A percentile compares a stretch with the other conserved stretches of the same genome.
Evolutionary conservation across 2,888 invertebrate genomes (phyloP).

Genomic region (Agrotis segetum): DNA sequence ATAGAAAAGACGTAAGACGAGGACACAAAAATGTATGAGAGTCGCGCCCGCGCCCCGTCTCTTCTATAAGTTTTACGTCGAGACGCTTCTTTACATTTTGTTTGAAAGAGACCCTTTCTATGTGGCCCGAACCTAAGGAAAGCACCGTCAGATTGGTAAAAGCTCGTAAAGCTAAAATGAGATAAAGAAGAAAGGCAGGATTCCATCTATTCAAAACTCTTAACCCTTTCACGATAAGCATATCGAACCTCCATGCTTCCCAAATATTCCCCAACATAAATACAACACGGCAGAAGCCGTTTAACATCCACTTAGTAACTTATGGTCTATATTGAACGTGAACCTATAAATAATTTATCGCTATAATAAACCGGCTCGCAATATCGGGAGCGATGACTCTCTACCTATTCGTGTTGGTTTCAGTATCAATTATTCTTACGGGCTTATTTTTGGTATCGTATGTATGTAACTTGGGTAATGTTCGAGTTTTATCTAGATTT

Average conservation of each 20-base stretch:
- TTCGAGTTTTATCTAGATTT: background rate
- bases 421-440: conserved; percentile 19
- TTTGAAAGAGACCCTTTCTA: too few species aligned
- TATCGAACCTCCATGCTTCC: background rate
- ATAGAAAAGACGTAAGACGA: too few species aligned
- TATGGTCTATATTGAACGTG: conserved; percentile 48
- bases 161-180: too few species aligned
- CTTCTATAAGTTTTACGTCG: too few species aligned
- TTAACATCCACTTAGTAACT: conserved; percentile 54
- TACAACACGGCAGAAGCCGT: conserved; percentile 25
- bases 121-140: too few species aligned
- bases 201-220: background rate
- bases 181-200: background rate
- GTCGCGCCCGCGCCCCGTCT: too few species aligned
- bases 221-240: background rate
- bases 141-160: too few species aligned
- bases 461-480: background rate
- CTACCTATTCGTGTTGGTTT: conserved; percentile 21
- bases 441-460: background rate
- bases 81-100: too few species aligned
- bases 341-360: conserved; percentile 59
- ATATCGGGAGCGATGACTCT: conserved; percentile 48
- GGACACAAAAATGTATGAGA: too few species aligned
- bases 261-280: conserved; percentile 38
- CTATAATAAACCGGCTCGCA: conserved; percentile 49